Evolutionary conservation across 2,797 vertebrate genomes (phyloP), one percentile per base, ranked within the genome.

Genomic region (Simalia tracyae): DNA sequence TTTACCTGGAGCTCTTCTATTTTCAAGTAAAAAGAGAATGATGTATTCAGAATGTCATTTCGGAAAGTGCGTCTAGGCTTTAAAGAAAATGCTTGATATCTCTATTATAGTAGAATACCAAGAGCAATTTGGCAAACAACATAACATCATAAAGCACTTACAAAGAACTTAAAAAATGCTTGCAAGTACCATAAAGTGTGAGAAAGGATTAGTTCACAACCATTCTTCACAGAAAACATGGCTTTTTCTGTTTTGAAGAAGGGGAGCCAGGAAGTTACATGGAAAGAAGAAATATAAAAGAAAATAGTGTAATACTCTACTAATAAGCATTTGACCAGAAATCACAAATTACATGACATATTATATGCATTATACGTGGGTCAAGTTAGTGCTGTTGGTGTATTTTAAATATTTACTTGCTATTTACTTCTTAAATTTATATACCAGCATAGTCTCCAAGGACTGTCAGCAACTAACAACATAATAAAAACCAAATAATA

Each of bases 81-180:
- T 87, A 87, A 93, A 84, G 89, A 72, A 93, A 90, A 42, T 28
- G 61, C 72, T 88, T 93, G 84, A 85, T 54, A 85, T 61, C 88
- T 56, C 90, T 36, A 68, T 90, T 88, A 88, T 42, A 63, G 54
- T 54, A 36, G 91, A 92, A 93, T 36, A 66, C 59, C 15, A 22
- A 90, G 72, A 90, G 88, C 88, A 92, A 85, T 92, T 90, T 92
- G 85, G 56, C 56, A 90, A 93, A 36, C 89, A 88, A 87, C 90
- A 54, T 28, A 88, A 92, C 56, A 91, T 91, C 60, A 64, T 90
- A 89, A 90, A 92, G 66, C 84, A 91, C 90, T 89, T 91, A 87
- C 66, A n/a, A 46, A 84, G 92, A 66, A 50, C 59, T 87, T 84
- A 54, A 56, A 15, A 91, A 93, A 72, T 57, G 64, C 64, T 86